Conservation (phyloP, 1,140 invertebrate genomes). For the Rhagoletis pomonella region DNA sequence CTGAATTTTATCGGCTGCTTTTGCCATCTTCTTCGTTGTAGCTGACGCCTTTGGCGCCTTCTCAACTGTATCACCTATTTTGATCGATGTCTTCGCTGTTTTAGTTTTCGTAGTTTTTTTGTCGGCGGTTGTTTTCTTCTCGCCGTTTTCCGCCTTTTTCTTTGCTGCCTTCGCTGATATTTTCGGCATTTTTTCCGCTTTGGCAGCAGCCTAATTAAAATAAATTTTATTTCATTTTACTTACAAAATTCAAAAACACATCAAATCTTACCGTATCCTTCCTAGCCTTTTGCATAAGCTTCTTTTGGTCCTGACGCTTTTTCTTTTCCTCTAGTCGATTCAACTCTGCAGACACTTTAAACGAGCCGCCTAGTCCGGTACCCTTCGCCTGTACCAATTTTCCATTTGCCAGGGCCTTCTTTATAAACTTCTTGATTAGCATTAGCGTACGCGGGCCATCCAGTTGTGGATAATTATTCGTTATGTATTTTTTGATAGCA, state of each 20-base stretch:
- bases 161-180: not conserved
- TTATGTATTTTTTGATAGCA: constrained; percentile 49
- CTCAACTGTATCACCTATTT: not conserved
- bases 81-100: not conserved
- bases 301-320: constrained; percentile 50
- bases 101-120: not conserved
- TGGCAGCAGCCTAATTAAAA: not conserved
- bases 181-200: not conserved
- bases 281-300: constrained; percentile 15
- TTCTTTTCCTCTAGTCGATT: constrained; percentile 59
- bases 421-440: constrained; percentile 31
- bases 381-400: constrained; percentile 58
- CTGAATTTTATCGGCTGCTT: not conserved
- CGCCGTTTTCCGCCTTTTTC: not conserved
- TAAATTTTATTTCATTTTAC: not conserved
- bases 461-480: constrained; percentile 48
- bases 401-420: constrained; percentile 54
- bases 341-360: constrained; percentile 56
- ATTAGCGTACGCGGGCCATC: not conserved
- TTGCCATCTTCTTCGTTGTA: not conserved
- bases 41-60: not conserved
- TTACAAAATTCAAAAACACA: not conserved
- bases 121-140: not conserved
- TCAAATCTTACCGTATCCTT: not conserved
- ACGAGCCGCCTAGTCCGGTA: constrained; percentile 56